These are phyloP conservation scores for Aromia moschata DNA, from an alignment of 2,888 invertebrate species.

Conservation along the genomic window DNA sequence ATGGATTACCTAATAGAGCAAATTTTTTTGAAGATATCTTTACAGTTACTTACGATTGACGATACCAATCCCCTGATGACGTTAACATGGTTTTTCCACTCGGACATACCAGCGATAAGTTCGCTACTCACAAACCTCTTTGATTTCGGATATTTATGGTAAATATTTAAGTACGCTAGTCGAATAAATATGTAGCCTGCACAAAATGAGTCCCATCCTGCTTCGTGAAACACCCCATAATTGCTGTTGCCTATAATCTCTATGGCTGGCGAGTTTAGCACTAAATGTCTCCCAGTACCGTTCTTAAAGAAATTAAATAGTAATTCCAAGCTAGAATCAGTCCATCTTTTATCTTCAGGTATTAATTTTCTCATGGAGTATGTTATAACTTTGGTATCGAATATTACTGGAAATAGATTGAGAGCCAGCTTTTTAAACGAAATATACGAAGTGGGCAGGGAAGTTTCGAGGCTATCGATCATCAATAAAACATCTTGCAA, in stretches of 20 bases:
- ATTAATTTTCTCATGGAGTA: constrained; percentile 63
- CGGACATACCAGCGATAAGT: constrained; percentile 64
- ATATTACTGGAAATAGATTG: constrained; percentile 72
- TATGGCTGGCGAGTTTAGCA: constrained; percentile 60
- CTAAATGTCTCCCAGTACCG: constrained; percentile 59
- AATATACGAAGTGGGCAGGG: constrained; percentile 72
- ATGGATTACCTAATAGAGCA: too few relatives aligned
- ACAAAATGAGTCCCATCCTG: constrained; percentile 86
- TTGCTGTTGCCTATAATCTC: constrained; percentile 46
- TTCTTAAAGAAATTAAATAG: constrained; percentile 71
- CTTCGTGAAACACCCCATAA: constrained; percentile 70
- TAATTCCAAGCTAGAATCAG: constrained; percentile 65
- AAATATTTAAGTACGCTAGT: constrained; percentile 70
- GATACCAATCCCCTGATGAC: constrained; percentile 68
- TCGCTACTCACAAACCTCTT: constrained; percentile 66
- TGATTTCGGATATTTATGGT: constrained; percentile 63
- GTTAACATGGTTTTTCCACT: constrained; percentile 69
- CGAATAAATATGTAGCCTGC: constrained; percentile 78
- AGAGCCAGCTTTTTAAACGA: constrained; percentile 73
- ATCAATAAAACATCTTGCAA: constrained; percentile 75
- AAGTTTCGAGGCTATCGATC: constrained; percentile 76
- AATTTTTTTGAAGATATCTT: too few relatives aligned
- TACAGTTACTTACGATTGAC: constrained; percentile 67
- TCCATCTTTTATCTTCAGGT: constrained; percentile 57
- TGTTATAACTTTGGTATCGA: constrained; percentile 79